phyloP scores from a whole-genome alignment of 1,140 invertebrate genomes.

The Solen grandis region DNA sequence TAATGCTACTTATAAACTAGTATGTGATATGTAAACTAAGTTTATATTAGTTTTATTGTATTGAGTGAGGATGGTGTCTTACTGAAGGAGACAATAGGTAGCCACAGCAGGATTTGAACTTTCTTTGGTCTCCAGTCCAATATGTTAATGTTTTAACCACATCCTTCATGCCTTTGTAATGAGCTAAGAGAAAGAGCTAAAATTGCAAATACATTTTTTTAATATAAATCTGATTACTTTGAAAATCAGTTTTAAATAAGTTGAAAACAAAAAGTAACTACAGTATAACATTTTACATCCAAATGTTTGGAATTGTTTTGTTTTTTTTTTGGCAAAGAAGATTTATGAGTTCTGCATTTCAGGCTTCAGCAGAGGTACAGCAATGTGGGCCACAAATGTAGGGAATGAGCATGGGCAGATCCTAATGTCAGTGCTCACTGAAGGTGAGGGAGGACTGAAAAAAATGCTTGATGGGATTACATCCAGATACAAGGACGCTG shows the following conservation, averaged over 20 bases:
- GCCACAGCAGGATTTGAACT: slow-evolving; percentile 9
- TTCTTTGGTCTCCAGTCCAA: not conserved
- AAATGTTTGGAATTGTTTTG: slow-evolving; percentile 1
- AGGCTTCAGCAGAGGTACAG: slow-evolving; percentile 52
- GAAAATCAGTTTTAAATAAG: slow-evolving; percentile 18
- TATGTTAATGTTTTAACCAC: slow-evolving; percentile 10
- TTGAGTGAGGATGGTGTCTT: too few relatives aligned
- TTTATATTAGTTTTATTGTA: too few relatives aligned
- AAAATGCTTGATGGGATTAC: slow-evolving; percentile 45
- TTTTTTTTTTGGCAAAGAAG: slow-evolving; percentile 6
- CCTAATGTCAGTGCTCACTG: slow-evolving; percentile 60
- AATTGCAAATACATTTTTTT: not conserved
- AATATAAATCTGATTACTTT: not conserved
- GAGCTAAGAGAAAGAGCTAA: not conserved
- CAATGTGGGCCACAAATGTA: slow-evolving; percentile 57
- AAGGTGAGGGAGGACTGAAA: slow-evolving; percentile 44
- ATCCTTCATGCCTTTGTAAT: slow-evolving; percentile 9
- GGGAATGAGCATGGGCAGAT: slow-evolving; percentile 60
- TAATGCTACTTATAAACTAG: too few relatives aligned
- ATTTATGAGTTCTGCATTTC: slow-evolving; percentile 14
- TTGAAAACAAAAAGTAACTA: slow-evolving; percentile 14
- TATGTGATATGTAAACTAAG: too few relatives aligned
- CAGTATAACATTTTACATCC: slow-evolving; percentile 1
- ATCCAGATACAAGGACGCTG: slow-evolving; percentile 24
- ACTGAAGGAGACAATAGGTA: too few relatives aligned